Percentiles rank a stretch among this genome's conserved stretches.
Conservation (phyloP, 2,113 vertebrate species). For the Oncorhynchus clarkii region DNA sequence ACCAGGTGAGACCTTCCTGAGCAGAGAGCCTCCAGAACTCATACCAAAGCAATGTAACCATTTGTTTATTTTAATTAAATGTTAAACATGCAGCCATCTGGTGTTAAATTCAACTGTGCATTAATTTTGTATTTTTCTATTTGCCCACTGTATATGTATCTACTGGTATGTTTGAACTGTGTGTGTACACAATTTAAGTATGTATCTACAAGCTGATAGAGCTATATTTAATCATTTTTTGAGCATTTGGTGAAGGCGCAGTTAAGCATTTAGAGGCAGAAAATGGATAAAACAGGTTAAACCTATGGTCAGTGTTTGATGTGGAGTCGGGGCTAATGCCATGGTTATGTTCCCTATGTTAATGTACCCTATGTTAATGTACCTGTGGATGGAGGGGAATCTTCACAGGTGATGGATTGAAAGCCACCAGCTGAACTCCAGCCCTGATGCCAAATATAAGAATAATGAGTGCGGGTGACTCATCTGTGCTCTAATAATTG, state of each 20-base stretch:
- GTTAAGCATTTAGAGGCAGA: neutral
- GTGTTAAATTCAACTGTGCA: conserved; percentile 53
- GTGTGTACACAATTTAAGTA: neutral
- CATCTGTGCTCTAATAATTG: conserved; percentile 21
- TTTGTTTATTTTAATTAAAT: conserved; percentile 16
- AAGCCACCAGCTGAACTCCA: neutral
- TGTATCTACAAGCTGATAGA: conserved; percentile 18
- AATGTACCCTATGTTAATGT: neutral
- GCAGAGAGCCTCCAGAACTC: conserved; percentile 54
- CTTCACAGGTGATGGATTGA: conserved; percentile 15
- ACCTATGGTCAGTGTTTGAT: conserved; percentile 7
- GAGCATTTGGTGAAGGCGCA: neutral
- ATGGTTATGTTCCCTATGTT: neutral
- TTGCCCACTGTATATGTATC: conserved; percentile 17
- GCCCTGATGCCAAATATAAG: neutral
- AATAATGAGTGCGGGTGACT: conserved; percentile 19
- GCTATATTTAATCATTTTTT: neutral
- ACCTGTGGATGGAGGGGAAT: conserved; percentile 7
- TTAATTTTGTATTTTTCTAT: conserved; percentile 20
- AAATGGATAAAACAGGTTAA: neutral
- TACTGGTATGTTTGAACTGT: conserved; percentile 26
- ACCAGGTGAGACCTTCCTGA: conserved; percentile 30
- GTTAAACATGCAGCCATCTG: conserved; percentile 53
- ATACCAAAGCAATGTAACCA: conserved; percentile 78
- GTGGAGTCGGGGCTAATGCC: neutral